Percentiles rank a stretch among this genome's conserved stretches.
Conservation (phyloP, 2,888 invertebrate species). For the Meiosimyza platycephala region DNA sequence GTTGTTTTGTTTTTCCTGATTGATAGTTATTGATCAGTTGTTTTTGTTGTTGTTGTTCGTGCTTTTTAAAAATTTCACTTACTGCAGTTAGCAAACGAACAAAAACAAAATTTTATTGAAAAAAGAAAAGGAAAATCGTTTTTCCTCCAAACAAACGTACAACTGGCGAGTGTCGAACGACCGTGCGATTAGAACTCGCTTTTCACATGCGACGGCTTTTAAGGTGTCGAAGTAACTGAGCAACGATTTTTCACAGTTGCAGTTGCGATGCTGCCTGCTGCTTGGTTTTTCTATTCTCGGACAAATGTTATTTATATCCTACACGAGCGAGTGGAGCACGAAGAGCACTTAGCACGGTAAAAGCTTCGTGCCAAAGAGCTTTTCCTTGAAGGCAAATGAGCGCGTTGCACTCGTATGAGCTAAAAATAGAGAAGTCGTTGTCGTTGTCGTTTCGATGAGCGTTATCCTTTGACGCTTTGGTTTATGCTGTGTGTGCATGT, state of each 20-base stretch:
- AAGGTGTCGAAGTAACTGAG: constrained; percentile 60
- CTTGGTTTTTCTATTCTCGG: neutral
- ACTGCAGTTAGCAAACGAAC: too few relatives aligned
- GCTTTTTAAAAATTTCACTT: too few relatives aligned
- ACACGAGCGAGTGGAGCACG: constrained; percentile 29
- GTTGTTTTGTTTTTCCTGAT: neutral
- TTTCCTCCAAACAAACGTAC: neutral
- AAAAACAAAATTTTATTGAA: too few relatives aligned
- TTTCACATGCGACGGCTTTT: constrained; percentile 55
- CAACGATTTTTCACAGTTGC: neutral
- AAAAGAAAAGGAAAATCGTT: too few relatives aligned
- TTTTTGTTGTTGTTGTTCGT: neutral
- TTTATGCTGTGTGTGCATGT: constrained; percentile 2
- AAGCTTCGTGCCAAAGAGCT: constrained; percentile 23
- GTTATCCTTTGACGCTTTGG: constrained; percentile 41
- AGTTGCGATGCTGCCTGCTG: constrained; percentile 14
- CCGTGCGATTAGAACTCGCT: constrained; percentile 1
- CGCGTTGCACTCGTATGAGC: constrained; percentile 6
- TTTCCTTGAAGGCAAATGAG: constrained; percentile 2
- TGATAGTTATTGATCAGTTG: neutral
- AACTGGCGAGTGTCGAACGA: constrained; percentile 3
- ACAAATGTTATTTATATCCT: neutral
- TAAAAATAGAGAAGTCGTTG: constrained; percentile 8
- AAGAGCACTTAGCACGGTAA: constrained; percentile 13
- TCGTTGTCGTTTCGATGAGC: neutral